Base-by-base conservation (phyloP, 1,140 invertebrate species). In the Nasonia longicornis region DNA sequence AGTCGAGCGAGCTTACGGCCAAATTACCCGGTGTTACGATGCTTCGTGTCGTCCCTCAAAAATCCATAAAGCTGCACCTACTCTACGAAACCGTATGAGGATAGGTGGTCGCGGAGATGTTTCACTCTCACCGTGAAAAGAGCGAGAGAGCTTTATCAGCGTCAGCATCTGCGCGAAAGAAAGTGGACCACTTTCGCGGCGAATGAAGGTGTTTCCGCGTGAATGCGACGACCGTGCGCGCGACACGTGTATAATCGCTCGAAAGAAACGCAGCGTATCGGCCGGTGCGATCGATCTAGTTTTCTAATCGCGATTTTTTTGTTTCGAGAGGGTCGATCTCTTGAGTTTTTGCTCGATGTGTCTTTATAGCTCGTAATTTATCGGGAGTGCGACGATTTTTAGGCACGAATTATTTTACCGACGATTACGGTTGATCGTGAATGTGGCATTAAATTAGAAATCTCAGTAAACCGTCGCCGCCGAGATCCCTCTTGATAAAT, bases 131-230 rank as follows among this genome's bases (percentile, higher is more conserved):
- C 48, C 20, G 10, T 0, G 20, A 70, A 71, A 71, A 71, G 69
- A 71, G 31, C 22, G 26, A 67, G 64, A 26, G 11, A 74, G 48
- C 48, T 74, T 74, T 74, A 74, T 74, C 72, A 74, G 72, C 48
- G 7, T 29, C 72, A 31, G 72, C 45, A 74, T 74, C 72, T 74
- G 42, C 42, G 20, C 22, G 73, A 77, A 71, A 76, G 79, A 81
- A 81, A 81, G 79, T 81, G 79, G 73, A 76, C 74, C 52, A 71
- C 79, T 81, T 81, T 81, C 73, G 66, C 73, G 64, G 58, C 74
- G 45, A 35, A 31, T 29, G 22, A 66, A 80, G 70, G 58, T 48
- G 71, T 79, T 73, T 64, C 42, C 58, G 45, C 35, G 78, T 42
- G 29, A 63, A 63, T 20, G 45, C 16, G 48, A 58, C 69, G n/a